Base-by-base conservation (phyloP, 2,113 vertebrate species). In the Eulacestoma nigropectus region DNA sequence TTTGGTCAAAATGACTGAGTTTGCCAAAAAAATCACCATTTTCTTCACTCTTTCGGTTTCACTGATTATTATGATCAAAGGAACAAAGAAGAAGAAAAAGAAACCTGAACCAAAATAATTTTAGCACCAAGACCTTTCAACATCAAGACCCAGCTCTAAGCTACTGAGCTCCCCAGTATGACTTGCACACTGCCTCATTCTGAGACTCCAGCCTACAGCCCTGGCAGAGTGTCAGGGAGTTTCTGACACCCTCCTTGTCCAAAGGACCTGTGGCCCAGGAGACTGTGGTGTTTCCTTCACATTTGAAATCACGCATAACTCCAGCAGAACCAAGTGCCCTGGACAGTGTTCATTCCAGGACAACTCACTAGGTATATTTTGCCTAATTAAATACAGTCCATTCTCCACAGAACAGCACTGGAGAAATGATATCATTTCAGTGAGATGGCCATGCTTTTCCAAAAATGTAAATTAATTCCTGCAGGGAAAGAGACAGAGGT, bases 391-490 rank as follows among this genome's bases (percentile, higher is more conserved):
- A 87, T 60, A 39, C 19, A 50, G 50, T 41, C 77, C 3, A 18
- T 80, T 67, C 27, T 47, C 30, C 49, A 41, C 1, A 63, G 29
- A 87, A 73, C 16, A 62, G 41, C 39, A 74, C 44, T 69, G 55
- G 33, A 81, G 67, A 63, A 91, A 89, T 22, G 1, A 5, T 35
- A 60, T 46, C 0, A 19, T 72, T 68, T 62, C 79, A 76, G 52
- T 16, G 67, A 84, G 74, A 73, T 3, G 3, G 21, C 18, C 6
- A 0, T 78, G 59, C 57, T 65, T 70, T 73, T 91, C 82, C 90
- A 74, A 57, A 84, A 85, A 57, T 41, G 26, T 67, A 83, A 87
- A 92, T 87, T 42, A 90, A 94, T 84, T 79, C 67, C 84, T 81
- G 39, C 65, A 47, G 69, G 72, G 64, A 87, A 75, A 53, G 87